Evolutionary conservation across 2,797 vertebrate species (phyloP).

Genomic region (Ficedula albicollis): DNA sequence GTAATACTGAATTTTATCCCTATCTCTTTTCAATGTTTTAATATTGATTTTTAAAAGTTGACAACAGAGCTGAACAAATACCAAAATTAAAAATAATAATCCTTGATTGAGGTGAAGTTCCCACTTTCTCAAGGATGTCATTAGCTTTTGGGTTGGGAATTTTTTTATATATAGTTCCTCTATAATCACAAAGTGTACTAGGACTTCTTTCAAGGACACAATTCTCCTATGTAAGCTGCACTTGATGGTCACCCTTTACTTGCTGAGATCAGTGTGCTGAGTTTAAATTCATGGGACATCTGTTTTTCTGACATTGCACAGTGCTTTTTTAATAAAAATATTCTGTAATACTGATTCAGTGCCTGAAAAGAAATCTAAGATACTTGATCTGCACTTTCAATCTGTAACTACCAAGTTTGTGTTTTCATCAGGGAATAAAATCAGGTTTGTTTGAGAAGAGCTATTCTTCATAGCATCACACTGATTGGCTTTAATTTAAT

Average conservation of each 20-base stretch:
- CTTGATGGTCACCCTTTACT: background rate
- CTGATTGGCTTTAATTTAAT: conserved; percentile 1
- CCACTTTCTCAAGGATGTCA: background rate
- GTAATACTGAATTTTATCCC: background rate
- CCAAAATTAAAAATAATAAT: background rate
- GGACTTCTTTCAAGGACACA: background rate
- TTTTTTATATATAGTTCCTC: background rate
- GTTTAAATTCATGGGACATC: background rate
- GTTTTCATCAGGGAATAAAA: background rate
- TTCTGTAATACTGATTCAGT: background rate
- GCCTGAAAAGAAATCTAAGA: background rate
- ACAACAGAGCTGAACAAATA: background rate
- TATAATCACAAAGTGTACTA: background rate
- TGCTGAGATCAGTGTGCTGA: background rate
- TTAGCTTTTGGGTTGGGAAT: background rate
- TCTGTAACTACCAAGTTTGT: background rate
- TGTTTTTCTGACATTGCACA: background rate
- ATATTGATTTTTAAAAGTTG: background rate
- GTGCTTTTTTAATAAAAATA: background rate
- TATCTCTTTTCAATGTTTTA: background rate
- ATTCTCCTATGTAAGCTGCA: background rate
- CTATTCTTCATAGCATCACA: background rate
- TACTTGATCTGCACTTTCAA: background rate
- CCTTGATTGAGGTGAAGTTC: background rate
- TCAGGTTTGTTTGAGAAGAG: background rate